Evolutionary conservation across 2,113 vertebrate genomes (phyloP), one percentile per base, ranked within the genome.

Genomic region (Callipepla californica): DNA sequence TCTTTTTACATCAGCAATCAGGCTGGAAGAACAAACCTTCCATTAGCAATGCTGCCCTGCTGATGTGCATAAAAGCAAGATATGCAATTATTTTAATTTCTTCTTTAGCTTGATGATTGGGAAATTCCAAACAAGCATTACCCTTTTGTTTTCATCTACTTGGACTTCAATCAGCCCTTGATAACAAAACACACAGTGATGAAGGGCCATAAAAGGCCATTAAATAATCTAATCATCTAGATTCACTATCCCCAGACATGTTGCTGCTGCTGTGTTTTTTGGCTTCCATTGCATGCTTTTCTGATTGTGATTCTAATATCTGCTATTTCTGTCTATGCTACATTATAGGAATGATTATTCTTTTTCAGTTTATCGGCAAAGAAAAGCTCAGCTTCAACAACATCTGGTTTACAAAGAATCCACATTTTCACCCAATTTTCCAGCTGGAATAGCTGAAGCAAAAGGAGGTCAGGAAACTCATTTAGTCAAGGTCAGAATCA

Each of bases 141-240:
- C 11, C 9, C 67, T 42, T 94, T 81, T 90, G 67, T 92, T 92
- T 79, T 66, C 50, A 57, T 87, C 84, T 73, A 14, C 55, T 28
- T 70, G 78, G 68, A 59, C 44, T 73, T 19, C 78, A 51, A 72
- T 55, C 51, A 70, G 68, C 7, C 23, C 38, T 67, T 69, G 19
- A 59, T 74, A 95, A 73, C 17, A 91, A 87, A 88, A 87, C 32
- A 48, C 23, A 26, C 7, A 68, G n/a, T 32, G 59, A 87, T 75
- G 42, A 90, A 96, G 32, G 48, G 63, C 59, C 53, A 59, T 32
- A 87, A 85, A 67, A 94, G 26, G 40, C 47, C 40, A 72, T 70
- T 65, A 81, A 95, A 87, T 95, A 90, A 95, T 88, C 91, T 65
- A 93, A 86, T 95, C 16, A 48, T 55, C 51, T 93, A 74, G 87